Base-by-base conservation (phyloP, 2,888 invertebrate species). In the Tanypteryx hageni region DNA sequence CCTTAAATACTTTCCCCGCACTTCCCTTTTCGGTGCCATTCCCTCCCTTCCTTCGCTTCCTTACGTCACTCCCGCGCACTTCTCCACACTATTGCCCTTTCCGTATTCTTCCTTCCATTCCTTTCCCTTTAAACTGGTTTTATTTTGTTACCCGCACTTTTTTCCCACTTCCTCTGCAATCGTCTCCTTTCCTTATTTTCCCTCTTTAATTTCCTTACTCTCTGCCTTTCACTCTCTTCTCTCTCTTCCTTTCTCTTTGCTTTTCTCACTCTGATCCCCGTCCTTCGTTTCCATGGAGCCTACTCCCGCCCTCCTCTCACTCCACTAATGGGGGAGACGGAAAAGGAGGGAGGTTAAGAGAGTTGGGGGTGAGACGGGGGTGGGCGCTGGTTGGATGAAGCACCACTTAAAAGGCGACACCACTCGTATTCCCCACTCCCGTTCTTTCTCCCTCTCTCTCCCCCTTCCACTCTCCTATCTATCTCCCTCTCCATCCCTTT, bases 401-500 rank as follows among this genome's bases (percentile, higher is more conserved):
- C 76, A 76, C 76, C 76, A 76, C 76, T 76, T 76, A 76, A 27
- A 76, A 76, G 76, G 76, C 76, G 76, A 76, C 76, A 76, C 76
- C 76, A 76, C 76, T 76, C 76, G 86, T 31, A 22, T 14, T 27
- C 22, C 86, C 14, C n/a, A 61, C 86, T 86, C 61, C 61, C 31
- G 5, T 58, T 58, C n/a, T 3, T 14, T 27, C 27, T 86, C 27
- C 58, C 5, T 11, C n/a, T 18, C 44, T 44, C 9, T 82, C 56
- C 14, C 16, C n/a, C 82, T 16, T 56, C 27, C 3, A 18, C 56
- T 27, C 82, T 82, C 13, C 31, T 82, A 31, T 27, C 27, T 82
- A 27, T 76, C 11, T n/a, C 44, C 13, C 56, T 56, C 4, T 18
- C 83, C 44, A 5, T 44, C 44, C 22, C 18, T 64, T 68, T 68